phyloP scores from a whole-genome alignment of 2,888 invertebrate species.

The Sisyra terminalis region DNA sequence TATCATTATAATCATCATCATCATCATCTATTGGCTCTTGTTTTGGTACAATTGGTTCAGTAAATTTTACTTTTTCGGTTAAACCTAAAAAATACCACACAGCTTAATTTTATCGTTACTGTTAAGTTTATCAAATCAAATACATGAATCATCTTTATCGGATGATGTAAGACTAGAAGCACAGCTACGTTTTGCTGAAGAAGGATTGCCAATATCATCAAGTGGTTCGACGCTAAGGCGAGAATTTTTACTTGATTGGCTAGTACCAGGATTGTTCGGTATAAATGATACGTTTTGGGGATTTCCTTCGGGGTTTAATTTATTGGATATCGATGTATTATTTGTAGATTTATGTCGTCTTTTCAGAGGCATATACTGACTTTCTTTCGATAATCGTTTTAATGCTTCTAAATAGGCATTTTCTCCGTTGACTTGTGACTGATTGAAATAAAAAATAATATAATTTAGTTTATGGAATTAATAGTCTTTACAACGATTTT shows the following conservation, averaged over 20 bases:
- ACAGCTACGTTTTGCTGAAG: conserved; percentile 1
- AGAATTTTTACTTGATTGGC: background rate
- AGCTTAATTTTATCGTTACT: no score
- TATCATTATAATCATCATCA: conserved; percentile 3
- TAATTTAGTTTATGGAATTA: no score
- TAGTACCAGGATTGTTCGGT: conserved; percentile 1
- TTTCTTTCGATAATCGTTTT: background rate
- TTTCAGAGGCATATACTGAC: no score
- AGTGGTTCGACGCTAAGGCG: background rate
- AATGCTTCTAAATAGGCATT: background rate
- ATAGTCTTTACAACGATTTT: no score
- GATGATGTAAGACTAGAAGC: conserved; percentile 1
- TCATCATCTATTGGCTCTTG: conserved; percentile 3
- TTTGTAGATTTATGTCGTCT: no score
- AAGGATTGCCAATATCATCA: conserved; percentile 1
- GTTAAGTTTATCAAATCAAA: no score
- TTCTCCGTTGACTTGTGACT: no score
- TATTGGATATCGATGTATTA: no score
- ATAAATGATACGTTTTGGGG: background rate
- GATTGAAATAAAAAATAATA: no score
- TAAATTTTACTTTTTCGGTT: conserved; percentile 2
- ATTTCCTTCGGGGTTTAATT: no score
- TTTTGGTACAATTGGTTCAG: conserved; percentile 3
- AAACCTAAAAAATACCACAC: background rate
- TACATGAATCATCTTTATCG: conserved; percentile 4